Conservation (phyloP, 2,113 vertebrate species). For the Calonectris borealis region DNA sequence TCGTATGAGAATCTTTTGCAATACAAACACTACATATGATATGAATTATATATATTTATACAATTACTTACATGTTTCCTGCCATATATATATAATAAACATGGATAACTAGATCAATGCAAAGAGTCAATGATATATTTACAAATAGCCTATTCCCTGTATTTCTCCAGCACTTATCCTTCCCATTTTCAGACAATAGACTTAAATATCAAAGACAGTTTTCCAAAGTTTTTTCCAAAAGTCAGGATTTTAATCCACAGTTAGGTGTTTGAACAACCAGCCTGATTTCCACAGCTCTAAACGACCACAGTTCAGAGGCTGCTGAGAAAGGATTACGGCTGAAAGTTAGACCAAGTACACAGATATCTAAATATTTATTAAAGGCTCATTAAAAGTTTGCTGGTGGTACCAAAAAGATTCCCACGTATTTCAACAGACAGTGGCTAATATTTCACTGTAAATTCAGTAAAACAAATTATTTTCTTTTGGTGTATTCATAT, state of each 20-base stretch:
- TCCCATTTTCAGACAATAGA: neutral
- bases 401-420: neutral
- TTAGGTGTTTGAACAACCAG: neutral
- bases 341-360: neutral
- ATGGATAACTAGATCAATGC: neutral
- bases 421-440: neutral
- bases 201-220: neutral
- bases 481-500: neutral
- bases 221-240: neutral
- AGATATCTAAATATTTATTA: neutral
- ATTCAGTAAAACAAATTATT: neutral
- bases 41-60: neutral
- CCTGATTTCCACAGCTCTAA: neutral
- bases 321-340: fast-evolving
- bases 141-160: neutral
- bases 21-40: neutral
- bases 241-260: neutral
- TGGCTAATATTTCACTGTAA: neutral
- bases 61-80: neutral
- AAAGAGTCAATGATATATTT: neutral
- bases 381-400: neutral
- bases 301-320: neutral
- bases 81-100: neutral
- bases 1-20: neutral
- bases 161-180: neutral